Base-by-base conservation (phyloP, 2,797 vertebrate species). In the Hippocampus kuda region DNA sequence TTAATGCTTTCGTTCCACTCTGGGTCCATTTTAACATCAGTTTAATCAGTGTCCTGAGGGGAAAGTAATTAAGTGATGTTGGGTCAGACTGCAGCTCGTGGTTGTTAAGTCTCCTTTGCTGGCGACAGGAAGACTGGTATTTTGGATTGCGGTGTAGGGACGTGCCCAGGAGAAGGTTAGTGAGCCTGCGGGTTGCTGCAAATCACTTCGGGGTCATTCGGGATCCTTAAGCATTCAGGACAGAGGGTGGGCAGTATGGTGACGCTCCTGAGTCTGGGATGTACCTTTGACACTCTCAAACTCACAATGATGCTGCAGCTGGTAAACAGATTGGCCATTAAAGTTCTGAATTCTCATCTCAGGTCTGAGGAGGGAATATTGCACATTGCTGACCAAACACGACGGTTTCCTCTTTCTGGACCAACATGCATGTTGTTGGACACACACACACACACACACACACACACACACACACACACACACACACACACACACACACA, bases 271-370 rank as follows among this genome's bases (percentile, higher is more conserved):
- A 79, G 87, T 88, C 75, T 9, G 67, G 2, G 9, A 66, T 70
- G 69, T 72, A 74, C 76, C 70, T 73, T 72, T 81, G 85, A 83
- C 80, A 81, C 85, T 82, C 74, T 68, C 80, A 79, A 83, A 88
- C 83, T 88, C 77, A 72, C 83, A 84, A 75, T 73, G 83, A 85
- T 85, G 84, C 79, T n/a, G 61, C 75, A 72, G 81, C 75, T 72
- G 73, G 70, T 71, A 10, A 54, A n/a, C 68, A 77, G 72, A 66
- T 75, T 74, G 60, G 73, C 70, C 70, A 76, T 74, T 77, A 78
- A 85, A 80, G 75, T 73, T 76, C 53, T 83, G 80, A 85, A 82
- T 80, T 81, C 74, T 81, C 77, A 74, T 83, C 81, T 70, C n/a
- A 70, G 54, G 9, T 24, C n/a, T 24, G 80, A 71, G 38, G 60